These are phyloP conservation scores for Otis tarda DNA, from an alignment of 2,113 vertebrate species.

Conservation along the genomic window DNA sequence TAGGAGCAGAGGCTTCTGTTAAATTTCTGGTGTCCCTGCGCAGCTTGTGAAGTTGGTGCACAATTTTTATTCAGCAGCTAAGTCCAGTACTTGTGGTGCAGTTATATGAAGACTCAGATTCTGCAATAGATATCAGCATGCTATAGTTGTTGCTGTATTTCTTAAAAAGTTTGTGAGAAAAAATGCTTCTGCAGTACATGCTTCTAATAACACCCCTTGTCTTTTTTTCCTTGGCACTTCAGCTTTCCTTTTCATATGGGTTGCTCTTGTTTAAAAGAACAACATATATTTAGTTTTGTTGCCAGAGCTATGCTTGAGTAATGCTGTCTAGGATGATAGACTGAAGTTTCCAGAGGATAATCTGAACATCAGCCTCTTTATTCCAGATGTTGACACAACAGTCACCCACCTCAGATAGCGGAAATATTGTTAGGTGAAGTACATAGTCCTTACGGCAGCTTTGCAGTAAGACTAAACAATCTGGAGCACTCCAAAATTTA, in stretches of 20 bases:
- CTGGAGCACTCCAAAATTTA: background rate
- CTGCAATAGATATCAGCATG: background rate
- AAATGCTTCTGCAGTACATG: background rate
- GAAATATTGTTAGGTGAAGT: background rate
- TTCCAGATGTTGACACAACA: slow-evolving; percentile 12
- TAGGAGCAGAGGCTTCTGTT: background rate
- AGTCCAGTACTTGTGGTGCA: background rate
- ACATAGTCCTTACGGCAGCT: rapidly evolving
- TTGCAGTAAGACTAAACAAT: background rate
- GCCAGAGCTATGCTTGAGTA: background rate
- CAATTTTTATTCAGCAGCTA: background rate
- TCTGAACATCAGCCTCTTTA: slow-evolving; percentile 9
- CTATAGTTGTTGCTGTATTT: background rate
- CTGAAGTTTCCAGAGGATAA: background rate
- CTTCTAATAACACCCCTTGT: background rate
- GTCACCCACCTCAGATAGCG: background rate
- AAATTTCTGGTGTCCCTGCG: background rate
- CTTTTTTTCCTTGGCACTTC: background rate
- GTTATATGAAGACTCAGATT: background rate
- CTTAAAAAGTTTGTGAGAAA: background rate
- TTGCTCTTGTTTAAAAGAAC: background rate
- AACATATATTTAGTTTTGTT: background rate
- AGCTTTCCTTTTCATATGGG: background rate
- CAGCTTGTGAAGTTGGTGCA: background rate
- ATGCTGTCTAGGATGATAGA: background rate